Base-by-base conservation (phyloP, 1,140 invertebrate species). In the Drosophila albomicans region DNA sequence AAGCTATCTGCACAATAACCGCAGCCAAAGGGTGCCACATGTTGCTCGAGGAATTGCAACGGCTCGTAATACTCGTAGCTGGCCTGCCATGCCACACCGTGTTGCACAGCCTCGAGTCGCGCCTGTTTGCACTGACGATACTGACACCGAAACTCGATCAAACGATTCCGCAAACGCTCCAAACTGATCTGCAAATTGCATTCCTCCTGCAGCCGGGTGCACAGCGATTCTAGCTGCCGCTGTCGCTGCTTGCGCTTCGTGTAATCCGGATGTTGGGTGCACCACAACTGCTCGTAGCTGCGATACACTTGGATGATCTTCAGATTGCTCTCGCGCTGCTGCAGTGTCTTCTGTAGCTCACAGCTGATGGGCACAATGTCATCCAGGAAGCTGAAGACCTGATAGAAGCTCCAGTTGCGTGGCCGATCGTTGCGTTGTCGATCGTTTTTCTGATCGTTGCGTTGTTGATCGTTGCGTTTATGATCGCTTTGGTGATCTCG, bases 251-350 rank as follows among this genome's bases (percentile, higher is more conserved):
- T 64, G 0, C 86, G 81, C 30, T 87, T 91, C 1, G 85, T 91
- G 25, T 82, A 91, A 8, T 91, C 86, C n/a, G 81, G 79, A 68
- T 91, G 81, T 15, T 62, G 56, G 3, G 79, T 91, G 58, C 85
- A 74, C 91, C 91, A 92, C 2, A 92, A 65, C 48, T 91, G 90
- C 8, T 79, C 75, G 32, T 86, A 76, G 43, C 63, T 79, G 13
- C 78, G 79, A 45, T 92, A 92, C 0, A 91, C 75, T 28, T 81
- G 52, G 1, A 92, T 92, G 30, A 92, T 80, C 80, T 92, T 92
- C 0, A 90, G 49, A 32, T 87, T 91, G 41, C 69, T 90, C 1
- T 87, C 75, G 2, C 86, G 70, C 11, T 78, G 82, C 11, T 81
- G 84, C 4, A 89, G 16, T 5, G 66, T 56, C 8, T 89, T 91